Base-by-base conservation (phyloP, 2,797 vertebrate genomes). In the Chaetophractus vellerosus region DNA sequence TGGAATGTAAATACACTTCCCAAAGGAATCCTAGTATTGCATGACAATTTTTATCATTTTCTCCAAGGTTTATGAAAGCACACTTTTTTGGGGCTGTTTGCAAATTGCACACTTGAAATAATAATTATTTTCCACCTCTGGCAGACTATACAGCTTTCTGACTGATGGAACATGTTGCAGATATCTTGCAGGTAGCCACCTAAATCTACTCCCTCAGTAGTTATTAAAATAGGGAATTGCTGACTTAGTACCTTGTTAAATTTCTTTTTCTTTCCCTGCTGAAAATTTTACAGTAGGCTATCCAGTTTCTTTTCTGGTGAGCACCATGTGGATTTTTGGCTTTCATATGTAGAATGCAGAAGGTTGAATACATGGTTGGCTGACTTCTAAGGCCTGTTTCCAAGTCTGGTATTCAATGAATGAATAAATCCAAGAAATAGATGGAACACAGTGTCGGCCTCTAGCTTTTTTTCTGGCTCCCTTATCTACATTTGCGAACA, bases 291-390 rank as follows among this genome's bases (percentile, higher is more conserved):
- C 74, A 26, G 45, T 52, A 71, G 23, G 48, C 33, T 66, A 23
- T 31, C 26, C 55, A 63, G 48, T 88, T 90, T 90, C 33, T 91
- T 91, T 79, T 90, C 71, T 75, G 69, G n/a, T 36, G 57, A 81
- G 64, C 63, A 48, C 15, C 64, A 33, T 66, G 23, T 68, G 36
- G 16, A 10, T 48, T 57, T 94, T 95, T 75, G 63, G 23, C 69
- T 93, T 85, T 94, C 57, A 16, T 55, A n/a, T 82, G 28, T 84
- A 76, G 91, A 94, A 84, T 87, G 52, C 45, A 84, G 64, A 92
- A 66, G 61, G 86, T 84, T 59, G 48, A 68, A 69, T 68, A 90
- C 14, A 48, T 59, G 57, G 9, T 63, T 59, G 57, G 9, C 57
- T 86, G 55, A 79, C 19, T 88, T 75, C 55, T 64, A 88, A 93